phyloP scores from a whole-genome alignment of 2,888 invertebrate species.

The Parapristionchus giblindavisi region DNA sequence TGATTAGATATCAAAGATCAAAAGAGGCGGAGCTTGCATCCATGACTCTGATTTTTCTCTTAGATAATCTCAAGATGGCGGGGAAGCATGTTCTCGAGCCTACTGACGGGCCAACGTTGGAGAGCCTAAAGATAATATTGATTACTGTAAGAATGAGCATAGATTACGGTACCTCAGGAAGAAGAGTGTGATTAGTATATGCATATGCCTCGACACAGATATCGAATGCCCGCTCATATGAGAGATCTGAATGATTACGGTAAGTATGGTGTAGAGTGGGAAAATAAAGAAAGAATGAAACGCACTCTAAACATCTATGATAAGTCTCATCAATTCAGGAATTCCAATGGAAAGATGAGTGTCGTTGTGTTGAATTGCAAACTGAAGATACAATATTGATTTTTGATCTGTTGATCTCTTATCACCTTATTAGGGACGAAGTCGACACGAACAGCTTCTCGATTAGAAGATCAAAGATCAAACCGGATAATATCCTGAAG shows the following conservation, averaged over 20 bases:
- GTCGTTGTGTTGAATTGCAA: constrained; percentile 95
- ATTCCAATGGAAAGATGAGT: constrained; percentile 98
- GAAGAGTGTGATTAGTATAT: constrained; percentile 98
- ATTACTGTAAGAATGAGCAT: constrained; percentile 57
- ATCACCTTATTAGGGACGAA: constrained; percentile 91
- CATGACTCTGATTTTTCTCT: constrained; percentile 84
- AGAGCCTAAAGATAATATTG: constrained; percentile 80
- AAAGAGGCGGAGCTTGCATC: constrained; percentile 41
- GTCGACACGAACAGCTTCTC: constrained; percentile 83
- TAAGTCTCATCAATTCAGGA: constrained; percentile 92
- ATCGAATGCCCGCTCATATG: constrained; percentile 81
- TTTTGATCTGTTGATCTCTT: no score
- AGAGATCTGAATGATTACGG: constrained; percentile 73
- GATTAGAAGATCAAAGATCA: constrained; percentile 75
- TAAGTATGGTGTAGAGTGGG: not conserved
- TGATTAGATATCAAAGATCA: not conserved
- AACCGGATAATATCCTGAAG: constrained; percentile 72
- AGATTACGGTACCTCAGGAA: constrained; percentile 83
- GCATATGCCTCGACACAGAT: constrained; percentile 81
- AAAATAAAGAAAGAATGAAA: not conserved
- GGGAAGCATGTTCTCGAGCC: constrained; percentile 88
- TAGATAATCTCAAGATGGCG: constrained; percentile 97
- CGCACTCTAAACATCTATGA: constrained; percentile 87
- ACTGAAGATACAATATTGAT: no score
- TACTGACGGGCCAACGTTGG: constrained; percentile 77